Evolutionary conservation across 2,888 invertebrate species (phyloP), one percentile per base, ranked within the genome.

Genomic region (Neoascia interrupta): DNA sequence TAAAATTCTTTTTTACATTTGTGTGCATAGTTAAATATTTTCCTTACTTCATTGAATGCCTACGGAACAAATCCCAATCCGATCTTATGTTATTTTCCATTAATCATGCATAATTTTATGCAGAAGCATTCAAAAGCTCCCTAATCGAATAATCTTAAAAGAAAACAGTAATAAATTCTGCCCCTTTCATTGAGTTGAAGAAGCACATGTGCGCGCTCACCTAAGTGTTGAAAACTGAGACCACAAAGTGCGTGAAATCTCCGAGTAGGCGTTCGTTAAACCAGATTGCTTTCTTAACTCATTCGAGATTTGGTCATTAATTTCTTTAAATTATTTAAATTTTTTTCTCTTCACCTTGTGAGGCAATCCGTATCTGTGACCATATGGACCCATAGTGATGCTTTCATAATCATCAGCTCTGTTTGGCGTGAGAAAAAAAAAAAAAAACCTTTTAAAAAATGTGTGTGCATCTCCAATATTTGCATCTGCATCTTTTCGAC

Each of bases 401-500:
- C 53, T 66, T 79, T 73, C 76, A 19, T 66, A 79, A 73, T 72
- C 41, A 37, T 28, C 31, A 8, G 60, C 41, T 68, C n/a, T 18
- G n/a, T 45, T n/a, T n/a, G 68, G 49, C 79, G 79, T 79, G 79
- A 73, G 79, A 79, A 79, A 79, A 72, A 63, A 11, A 28, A 34
- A n/a, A n/a, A n/a, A 49, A 15, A 60, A 47, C 39, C 37, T 51
- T 53, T 56, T 18, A 15, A 26, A 23, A 19, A 47, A 21, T n/a
- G 26, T 15, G 49, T 64, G 64, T 76, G 76, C 76, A 76, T 76
- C 53, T 51, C 23, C 8, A 63, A 36, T 37, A 70, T 70, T 79
- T 79, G 79, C 73, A 79, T 79, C 79, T 79, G 79, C 79, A 74
- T 81, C 45, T 58, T 70, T 61, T 75, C 74, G 69, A 69, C 74